Conservation (phyloP, 2,888 invertebrate genomes). For the Syrphus vitripennis region DNA sequence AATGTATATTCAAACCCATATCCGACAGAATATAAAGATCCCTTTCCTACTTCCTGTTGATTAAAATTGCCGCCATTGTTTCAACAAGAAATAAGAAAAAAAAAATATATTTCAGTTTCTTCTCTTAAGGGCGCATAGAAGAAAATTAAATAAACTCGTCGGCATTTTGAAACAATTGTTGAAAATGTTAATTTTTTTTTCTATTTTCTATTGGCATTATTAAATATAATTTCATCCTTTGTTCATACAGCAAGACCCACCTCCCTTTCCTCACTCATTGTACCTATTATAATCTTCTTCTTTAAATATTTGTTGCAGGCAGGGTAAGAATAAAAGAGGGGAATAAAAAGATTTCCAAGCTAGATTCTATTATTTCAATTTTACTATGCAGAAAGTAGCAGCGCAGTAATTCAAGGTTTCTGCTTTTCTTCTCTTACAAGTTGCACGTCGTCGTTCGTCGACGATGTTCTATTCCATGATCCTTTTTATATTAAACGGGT, state of each 20-base stretch:
- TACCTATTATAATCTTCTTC: conserved; percentile 1
- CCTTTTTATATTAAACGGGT: conserved; percentile 42
- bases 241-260: too few species aligned
- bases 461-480: background rate
- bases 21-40: conserved; percentile 1
- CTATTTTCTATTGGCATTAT: conserved; percentile 2
- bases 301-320: conserved; percentile 22
- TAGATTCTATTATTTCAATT: conserved; percentile 14
- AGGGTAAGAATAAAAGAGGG: background rate
- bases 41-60: background rate
- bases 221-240: background rate
- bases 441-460: background rate
- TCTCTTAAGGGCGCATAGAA: background rate
- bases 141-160: background rate
- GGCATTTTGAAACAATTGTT: conserved; percentile 4
- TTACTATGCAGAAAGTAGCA: conserved; percentile 10
- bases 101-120: background rate
- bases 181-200: background rate
- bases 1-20: conserved; percentile 28
- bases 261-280: background rate
- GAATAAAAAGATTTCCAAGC: background rate
- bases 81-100: background rate
- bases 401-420: conserved; percentile 3
- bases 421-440: background rate
- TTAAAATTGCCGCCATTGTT: conserved; percentile 27